Conservation (phyloP, 2,113 vertebrate genomes). For the Poeciliopsis prolifica region DNA sequence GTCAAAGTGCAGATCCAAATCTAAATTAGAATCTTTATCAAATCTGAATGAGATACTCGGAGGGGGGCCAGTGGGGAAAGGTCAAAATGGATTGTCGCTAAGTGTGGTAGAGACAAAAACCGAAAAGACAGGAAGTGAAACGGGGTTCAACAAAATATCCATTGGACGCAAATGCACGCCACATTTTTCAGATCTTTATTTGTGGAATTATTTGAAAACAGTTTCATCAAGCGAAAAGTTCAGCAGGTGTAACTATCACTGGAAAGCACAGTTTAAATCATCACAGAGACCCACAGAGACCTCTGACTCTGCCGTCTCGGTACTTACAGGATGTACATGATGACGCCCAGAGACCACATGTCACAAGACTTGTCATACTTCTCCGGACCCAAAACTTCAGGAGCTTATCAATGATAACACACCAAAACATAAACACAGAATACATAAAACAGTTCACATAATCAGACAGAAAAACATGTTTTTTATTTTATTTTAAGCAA, state of each 20-base stretch:
- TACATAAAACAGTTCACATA: not conserved
- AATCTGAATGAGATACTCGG: not conserved
- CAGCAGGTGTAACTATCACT: not conserved
- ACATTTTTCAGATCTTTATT: not conserved
- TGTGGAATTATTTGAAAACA: not conserved
- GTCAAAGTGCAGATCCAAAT: not conserved
- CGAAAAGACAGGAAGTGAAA: not conserved
- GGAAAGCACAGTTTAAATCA: not conserved
- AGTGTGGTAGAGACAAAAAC: not conserved
- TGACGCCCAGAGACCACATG: constrained; percentile 99
- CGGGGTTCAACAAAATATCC: not conserved
- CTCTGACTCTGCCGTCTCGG: not conserved
- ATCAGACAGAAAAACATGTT: not conserved
- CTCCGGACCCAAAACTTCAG: constrained; percentile 97
- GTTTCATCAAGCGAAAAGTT: not conserved
- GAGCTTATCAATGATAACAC: constrained; percentile 79
- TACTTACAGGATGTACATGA: constrained; percentile 99
- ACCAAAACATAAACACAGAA: constrained; percentile 5
- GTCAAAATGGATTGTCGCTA: not conserved
- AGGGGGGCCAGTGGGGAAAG: fast-evolving
- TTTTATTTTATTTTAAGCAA: not conserved
- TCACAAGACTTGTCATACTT: constrained; percentile 99
- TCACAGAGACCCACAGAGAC: not conserved
- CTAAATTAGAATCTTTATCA: not conserved
- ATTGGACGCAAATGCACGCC: not conserved